Evolutionary conservation across 2,888 invertebrate genomes (phyloP), one percentile per base, ranked within the genome.

Genomic region (Cerceris rybyensis): DNA sequence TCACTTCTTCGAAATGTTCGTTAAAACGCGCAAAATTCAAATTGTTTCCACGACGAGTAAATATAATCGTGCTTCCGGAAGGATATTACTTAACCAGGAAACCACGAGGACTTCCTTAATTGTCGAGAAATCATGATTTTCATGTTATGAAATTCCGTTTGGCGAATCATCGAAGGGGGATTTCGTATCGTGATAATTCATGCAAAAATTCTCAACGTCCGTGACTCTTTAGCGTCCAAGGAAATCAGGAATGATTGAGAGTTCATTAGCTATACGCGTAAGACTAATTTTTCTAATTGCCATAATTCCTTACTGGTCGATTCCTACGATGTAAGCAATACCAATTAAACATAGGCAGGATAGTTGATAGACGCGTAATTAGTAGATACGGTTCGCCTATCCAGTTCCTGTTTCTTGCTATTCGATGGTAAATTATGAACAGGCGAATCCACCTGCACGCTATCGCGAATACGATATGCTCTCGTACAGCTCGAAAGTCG

Each of bases 311-410:
- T 74, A 78, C 78, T 67, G 61, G 61, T 14, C 52, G 28, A 39
- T 61, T 70, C 59, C 72, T 64, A 64, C 54, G 71, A 68, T 61
- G 73, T 59, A 55, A 41, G 55, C 78, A 71, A 73, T 81, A 69
- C 78, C 83, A 59, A 83, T 83, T 78, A 81, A 75, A 81, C 70
- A 41, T 58, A 55, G 69, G 78, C 73, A 73, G 65, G 72, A 49
- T 39, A 55, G 52, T 78, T 83, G 83, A 83, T 81, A 79, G 83
- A 83, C 80, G 69, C 80, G 83, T 75, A 83, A 83, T 83, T 83
- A 83, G 83, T 50, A 69, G 77, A 81, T 83, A 83, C 79, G 67
- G 55, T 64, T 46, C 63, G 70, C 70, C 75, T 80, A 73, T 82
- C 83, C 72, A 69, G 63, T 83, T 70, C 75, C 66, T 14, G 78